Percentiles rank a stretch among this genome's conserved stretches.
Evolutionary conservation across 1,140 invertebrate species (phyloP).

Genomic region (Mercenaria mercenaria): DNA sequence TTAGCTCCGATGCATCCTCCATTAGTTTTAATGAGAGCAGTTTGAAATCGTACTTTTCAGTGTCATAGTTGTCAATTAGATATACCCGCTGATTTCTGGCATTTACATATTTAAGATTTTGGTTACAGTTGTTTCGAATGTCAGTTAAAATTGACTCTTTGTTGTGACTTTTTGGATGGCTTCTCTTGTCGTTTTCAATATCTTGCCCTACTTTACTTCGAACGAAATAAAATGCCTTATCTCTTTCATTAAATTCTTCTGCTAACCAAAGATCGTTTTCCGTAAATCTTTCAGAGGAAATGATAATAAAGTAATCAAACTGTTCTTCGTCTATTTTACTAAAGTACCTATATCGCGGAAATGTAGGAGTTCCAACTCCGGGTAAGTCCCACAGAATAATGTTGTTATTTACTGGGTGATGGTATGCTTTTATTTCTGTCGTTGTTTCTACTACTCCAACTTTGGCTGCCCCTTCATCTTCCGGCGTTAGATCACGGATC

Average conservation of each 20-base stretch:
- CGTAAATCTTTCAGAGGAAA: background rate
- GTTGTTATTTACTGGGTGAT: background rate
- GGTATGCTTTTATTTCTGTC: background rate
- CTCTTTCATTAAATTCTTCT: background rate
- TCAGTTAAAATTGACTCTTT: background rate
- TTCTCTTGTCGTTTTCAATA: background rate
- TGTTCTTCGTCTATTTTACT: background rate
- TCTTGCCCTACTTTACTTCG: background rate
- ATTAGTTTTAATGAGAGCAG: background rate
- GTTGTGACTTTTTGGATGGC: background rate
- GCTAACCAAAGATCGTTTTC: slow-evolving; percentile 29
- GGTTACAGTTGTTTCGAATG: background rate
- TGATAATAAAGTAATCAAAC: background rate
- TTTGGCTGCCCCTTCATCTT: background rate
- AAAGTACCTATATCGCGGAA: background rate
- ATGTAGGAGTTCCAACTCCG: background rate
- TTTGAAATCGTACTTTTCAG: background rate
- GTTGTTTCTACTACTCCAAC: slow-evolving; percentile 17
- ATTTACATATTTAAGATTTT: background rate
- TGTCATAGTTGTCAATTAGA: slow-evolving; percentile 25
- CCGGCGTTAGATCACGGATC: background rate
- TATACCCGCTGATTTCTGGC: background rate
- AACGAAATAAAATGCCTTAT: slow-evolving; percentile 3
- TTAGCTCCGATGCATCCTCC: background rate
- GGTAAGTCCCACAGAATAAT: slow-evolving; percentile 10